phyloP scores from a whole-genome alignment of 2,113 vertebrate species.

The Pseudolaguvia tuberculata region DNA sequence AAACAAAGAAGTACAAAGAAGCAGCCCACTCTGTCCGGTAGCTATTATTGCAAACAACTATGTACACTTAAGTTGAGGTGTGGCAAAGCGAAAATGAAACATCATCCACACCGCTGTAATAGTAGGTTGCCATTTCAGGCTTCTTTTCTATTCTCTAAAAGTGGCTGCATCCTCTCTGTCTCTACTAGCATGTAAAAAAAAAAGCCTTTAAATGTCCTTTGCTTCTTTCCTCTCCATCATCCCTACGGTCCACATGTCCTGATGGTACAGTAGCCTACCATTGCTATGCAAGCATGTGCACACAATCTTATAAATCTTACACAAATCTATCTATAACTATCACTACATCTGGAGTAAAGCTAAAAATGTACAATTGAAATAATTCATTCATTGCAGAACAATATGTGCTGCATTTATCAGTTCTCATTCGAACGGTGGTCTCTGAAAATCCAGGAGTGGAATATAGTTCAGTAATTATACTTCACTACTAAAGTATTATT shows the following conservation, averaged over 20 bases:
- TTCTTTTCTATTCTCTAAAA: constrained; percentile 9
- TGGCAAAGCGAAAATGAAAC: not conserved
- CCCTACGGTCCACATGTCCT: not conserved
- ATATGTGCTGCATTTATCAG: not conserved
- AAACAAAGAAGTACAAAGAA: not conserved
- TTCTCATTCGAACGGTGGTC: not conserved
- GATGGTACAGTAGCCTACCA: not conserved
- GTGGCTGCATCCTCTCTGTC: not conserved
- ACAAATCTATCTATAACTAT: not conserved
- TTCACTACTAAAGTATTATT: not conserved
- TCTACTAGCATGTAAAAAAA: not conserved
- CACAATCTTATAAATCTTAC: not conserved
- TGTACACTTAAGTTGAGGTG: constrained; percentile 1
- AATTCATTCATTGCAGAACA: not conserved
- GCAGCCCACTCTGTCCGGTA: not conserved
- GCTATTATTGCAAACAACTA: not conserved
- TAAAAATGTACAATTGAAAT: not conserved
- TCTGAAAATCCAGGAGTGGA: not conserved
- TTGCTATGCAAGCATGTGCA: not conserved
- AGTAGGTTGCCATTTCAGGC: constrained; percentile 13
- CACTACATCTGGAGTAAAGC: not conserved
- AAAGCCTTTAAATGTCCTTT: too few relatives aligned
- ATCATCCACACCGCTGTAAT: not conserved
- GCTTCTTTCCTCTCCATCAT: not conserved
- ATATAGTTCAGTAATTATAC: not conserved